Conservation (phyloP, 2,113 vertebrate genomes). For the Mesoclemmys tuberculata region DNA sequence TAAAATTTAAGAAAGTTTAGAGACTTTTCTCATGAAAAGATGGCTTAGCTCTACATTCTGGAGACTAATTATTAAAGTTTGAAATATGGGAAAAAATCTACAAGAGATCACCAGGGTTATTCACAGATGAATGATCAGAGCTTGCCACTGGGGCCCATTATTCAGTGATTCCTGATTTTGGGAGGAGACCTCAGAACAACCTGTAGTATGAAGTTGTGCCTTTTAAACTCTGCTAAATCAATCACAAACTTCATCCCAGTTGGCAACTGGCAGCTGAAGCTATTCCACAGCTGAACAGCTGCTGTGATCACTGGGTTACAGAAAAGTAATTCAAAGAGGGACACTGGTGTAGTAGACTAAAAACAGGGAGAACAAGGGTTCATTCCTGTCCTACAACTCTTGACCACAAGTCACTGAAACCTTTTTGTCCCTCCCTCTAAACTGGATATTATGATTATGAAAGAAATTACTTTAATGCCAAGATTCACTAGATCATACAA, state of each 20-base stretch:
- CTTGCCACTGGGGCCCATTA: neutral
- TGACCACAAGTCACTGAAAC: neutral
- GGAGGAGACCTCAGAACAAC: neutral
- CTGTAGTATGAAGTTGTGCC: neutral
- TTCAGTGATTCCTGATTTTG: neutral
- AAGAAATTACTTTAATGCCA: neutral
- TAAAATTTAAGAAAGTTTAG: neutral
- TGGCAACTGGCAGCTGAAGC: neutral
- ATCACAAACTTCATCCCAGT: neutral
- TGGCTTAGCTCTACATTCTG: neutral
- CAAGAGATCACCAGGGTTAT: neutral
- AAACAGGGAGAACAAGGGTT: neutral
- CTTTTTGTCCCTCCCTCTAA: neutral
- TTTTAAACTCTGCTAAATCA: neutral
- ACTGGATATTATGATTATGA: neutral
- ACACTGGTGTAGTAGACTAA: neutral
- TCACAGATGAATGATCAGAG: neutral
- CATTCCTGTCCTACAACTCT: too few species aligned
- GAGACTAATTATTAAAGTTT: neutral
- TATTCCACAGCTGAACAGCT: neutral
- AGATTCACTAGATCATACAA: neutral
- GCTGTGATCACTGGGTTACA: neutral
- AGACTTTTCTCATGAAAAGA: neutral
- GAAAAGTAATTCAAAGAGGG: neutral
- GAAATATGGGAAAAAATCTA: neutral